Conservation (phyloP, 2,113 vertebrate species). For the Zingel zingel region DNA sequence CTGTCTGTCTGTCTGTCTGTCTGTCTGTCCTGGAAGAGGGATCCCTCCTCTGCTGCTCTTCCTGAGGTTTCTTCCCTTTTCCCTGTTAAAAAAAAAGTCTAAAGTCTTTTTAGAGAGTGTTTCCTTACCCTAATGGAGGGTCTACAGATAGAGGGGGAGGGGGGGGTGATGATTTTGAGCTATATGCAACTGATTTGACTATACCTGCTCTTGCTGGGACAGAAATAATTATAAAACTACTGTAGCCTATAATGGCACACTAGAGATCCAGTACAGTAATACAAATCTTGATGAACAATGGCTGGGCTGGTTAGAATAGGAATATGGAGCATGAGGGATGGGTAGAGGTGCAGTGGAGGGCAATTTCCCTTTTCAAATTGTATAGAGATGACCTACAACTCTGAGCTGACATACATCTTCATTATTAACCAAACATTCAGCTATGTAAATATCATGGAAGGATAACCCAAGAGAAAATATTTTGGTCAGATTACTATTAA, state of each 20-base stretch:
- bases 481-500: neutral
- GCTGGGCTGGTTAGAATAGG: neutral
- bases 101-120: neutral
- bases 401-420: neutral
- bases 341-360: neutral
- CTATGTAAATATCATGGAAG: neutral
- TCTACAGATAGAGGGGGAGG: neutral
- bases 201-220: neutral
- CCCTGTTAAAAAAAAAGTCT: too few species aligned
- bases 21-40: neutral
- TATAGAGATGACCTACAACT: neutral
- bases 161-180: neutral
- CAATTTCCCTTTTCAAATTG: neutral
- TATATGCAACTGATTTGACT: neutral
- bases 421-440: neutral
- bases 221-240: neutral
- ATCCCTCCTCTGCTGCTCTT: neutral
- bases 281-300: neutral
- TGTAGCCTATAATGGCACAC: neutral
- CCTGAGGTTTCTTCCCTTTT: neutral
- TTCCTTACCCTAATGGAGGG: neutral
- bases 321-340: slow-evolving; percentile 9
- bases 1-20: too few species aligned
- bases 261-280: neutral
- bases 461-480: too few species aligned